phyloP scores from a whole-genome alignment of 2,113 vertebrate genomes.

The Corydoras sp. region DNA sequence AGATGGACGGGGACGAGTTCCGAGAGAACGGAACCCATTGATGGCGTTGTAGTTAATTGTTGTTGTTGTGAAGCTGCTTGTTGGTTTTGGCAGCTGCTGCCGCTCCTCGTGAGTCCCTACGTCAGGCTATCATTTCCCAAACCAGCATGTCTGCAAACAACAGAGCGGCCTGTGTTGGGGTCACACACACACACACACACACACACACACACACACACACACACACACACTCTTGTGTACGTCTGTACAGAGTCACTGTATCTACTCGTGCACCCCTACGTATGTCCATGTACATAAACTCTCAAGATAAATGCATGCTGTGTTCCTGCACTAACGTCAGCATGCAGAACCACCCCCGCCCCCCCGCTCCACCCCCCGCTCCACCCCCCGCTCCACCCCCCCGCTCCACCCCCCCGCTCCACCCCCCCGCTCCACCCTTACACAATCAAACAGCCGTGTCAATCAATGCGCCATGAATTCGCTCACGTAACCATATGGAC shows the following conservation, averaged over 20 bases:
- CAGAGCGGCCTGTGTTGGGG: conserved; percentile 15
- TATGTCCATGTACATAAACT: too few relatives aligned
- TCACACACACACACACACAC: conserved; percentile 10
- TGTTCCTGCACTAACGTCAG: conserved; percentile 8
- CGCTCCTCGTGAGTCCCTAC: conserved; percentile 35
- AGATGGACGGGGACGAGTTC: too few relatives aligned
- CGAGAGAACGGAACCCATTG: conserved; percentile 30
- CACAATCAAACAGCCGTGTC: conserved; percentile 14
- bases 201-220: conserved; percentile 7
- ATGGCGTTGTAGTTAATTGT: conserved; percentile 31
- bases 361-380: too few relatives aligned
- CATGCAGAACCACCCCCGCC: too few relatives aligned
- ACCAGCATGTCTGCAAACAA: conserved; percentile 34
- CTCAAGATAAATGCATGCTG: neutral
- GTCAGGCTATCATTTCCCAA: conserved; percentile 38
- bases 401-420: too few relatives aligned
- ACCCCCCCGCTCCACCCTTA: neutral
- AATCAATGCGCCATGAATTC: conserved; percentile 29
- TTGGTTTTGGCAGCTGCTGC: conserved; percentile 38
- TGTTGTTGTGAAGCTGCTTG: conserved; percentile 34
- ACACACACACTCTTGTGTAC: conserved; percentile 4
- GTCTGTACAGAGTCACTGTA: too few relatives aligned
- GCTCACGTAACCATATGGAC: too few relatives aligned
- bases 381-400: too few relatives aligned
- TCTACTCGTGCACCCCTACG: too few relatives aligned